Base-by-base conservation (phyloP, 1,140 invertebrate species). In the Hypsibius dujardini region DNA sequence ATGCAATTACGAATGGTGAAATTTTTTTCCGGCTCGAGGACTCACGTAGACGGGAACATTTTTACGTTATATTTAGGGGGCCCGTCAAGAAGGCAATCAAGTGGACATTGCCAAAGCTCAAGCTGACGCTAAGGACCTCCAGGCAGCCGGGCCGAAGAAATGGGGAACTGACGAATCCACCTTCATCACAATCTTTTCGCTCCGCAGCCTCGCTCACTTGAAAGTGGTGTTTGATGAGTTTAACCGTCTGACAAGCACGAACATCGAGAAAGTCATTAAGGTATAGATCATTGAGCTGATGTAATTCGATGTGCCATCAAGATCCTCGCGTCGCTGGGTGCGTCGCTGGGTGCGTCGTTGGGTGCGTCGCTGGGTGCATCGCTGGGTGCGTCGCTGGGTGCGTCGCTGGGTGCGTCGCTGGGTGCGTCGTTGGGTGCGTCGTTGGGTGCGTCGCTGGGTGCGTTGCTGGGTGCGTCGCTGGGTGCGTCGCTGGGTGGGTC, bases 151-250 rank as follows among this genome's bases (percentile, higher is more conserved):
- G 46, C 82, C 81, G 75, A 80, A 81, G 74, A 80, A 82, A 71
- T 79, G 80, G 74, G 83, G 83, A 50, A 83, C 83, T 46, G 83
- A 83, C 75, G 82, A 84, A 73, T 77, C 77, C 15, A 60, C 72
- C 46, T 80, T 78, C 73, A 77, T 77, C 67, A 72, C 76, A 1
- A 76, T 80, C 72, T 74, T 81, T 47, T 75, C 75, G 47, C 70
- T 70, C 7, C 72, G 82, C 14, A 81, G 77, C 74, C 76, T 76
- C 73, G 70, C 74, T 46, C 81, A 82, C 72, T 75, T 83, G 70
- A 74, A 76, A 70, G 78, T 77, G 47, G 79, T 77, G 2, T 81
- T 83, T 73, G 76, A 79, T 45, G 75, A 75, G 1, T 83, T 81
- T 74, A 73, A 75, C 46, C 73, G 76, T 74, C 75, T 77, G 14